A percentile compares a stretch with the other conserved stretches of the same genome.
Evolutionary conservation across 1,140 invertebrate species (phyloP).

Genomic region (Drosophila dunni): DNA sequence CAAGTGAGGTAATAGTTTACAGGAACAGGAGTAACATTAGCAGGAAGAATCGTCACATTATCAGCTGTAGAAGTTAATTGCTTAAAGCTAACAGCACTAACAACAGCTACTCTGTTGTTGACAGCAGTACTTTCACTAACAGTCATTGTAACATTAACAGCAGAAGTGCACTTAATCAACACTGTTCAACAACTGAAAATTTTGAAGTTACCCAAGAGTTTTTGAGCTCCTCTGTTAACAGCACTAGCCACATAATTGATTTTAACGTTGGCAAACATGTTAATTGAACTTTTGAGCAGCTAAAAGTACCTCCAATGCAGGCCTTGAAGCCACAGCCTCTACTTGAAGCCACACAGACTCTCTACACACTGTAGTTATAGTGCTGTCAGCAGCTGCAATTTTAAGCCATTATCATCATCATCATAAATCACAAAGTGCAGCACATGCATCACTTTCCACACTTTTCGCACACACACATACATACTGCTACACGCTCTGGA

Average conservation of each 20-base stretch:
- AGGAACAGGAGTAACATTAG: too few species aligned
- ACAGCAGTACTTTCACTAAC: neutral
- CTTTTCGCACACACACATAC: conserved; percentile 54
- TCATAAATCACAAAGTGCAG: conserved; percentile 78
- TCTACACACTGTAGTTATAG: neutral
- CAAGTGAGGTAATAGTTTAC: too few species aligned
- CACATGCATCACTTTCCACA: conserved; percentile 75
- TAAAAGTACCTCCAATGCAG: neutral
- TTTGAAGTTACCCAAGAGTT: too few species aligned
- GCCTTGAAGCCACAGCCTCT: neutral
- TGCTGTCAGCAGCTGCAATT: conserved; percentile 44
- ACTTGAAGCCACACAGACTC: neutral
- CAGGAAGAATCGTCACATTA: too few species aligned
- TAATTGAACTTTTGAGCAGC: conserved; percentile 20
- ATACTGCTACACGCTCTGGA: conserved; percentile 1
- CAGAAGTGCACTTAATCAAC: neutral
- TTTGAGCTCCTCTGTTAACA: neutral
- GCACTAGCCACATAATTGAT: neutral
- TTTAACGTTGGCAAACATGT: neutral
- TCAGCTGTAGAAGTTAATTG: too few species aligned
- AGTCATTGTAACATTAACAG: neutral
- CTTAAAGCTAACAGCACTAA: too few species aligned
- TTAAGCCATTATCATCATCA: conserved; percentile 65
- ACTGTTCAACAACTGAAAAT: neutral
- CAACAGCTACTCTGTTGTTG: neutral